Conservation (phyloP, 2,888 invertebrate genomes). For the Erebia palarica region DNA sequence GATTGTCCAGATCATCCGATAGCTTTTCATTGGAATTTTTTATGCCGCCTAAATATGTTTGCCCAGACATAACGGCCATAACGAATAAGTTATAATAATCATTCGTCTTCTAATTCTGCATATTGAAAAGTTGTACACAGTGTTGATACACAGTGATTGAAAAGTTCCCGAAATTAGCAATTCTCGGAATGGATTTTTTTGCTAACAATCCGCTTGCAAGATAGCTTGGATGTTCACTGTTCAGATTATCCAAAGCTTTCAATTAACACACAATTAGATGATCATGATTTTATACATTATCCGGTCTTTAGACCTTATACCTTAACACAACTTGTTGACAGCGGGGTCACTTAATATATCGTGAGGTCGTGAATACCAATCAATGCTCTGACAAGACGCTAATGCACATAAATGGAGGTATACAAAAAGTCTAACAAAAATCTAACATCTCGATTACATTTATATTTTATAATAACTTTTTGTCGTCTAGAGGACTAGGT, state of each 20-base stretch:
- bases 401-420: constrained; percentile 62
- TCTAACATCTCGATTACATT: constrained; percentile 18
- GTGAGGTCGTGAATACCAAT: constrained; percentile 57
- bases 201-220: not conserved
- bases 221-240: not conserved
- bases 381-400: constrained; percentile 65
- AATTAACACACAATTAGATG: constrained; percentile 36
- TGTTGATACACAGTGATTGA: no score
- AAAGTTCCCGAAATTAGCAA: not conserved
- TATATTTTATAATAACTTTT: constrained; percentile 23
- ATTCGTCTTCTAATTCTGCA: not conserved
- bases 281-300: constrained; percentile 43
- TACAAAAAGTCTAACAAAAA: constrained; percentile 23
- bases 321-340: constrained; percentile 54
- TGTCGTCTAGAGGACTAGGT: constrained; percentile 11
- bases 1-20: constrained; percentile 17
- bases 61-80: not conserved
- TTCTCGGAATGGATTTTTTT: not conserved
- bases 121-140: no score
- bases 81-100: not conserved
- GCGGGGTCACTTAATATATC: constrained; percentile 42
- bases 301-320: constrained; percentile 50
- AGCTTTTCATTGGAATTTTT: not conserved
- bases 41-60: not conserved
- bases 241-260: constrained; percentile 27